A percentile compares a stretch with the other conserved stretches of the same genome.
These are phyloP conservation scores for Drosophila koepferae DNA, from an alignment of 2,888 invertebrate genomes.

Conservation along the genomic window DNA sequence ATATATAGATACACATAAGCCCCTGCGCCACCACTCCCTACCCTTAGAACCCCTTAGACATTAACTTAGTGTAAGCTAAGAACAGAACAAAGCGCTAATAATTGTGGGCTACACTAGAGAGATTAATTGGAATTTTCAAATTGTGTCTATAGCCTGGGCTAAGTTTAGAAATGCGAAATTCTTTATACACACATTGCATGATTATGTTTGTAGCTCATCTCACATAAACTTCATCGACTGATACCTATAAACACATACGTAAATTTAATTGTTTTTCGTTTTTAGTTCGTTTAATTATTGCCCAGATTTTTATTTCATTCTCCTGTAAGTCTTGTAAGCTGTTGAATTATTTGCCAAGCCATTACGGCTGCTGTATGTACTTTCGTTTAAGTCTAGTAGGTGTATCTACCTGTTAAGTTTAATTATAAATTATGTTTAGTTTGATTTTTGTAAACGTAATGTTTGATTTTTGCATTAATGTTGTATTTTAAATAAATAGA, in stretches of 20 bases:
- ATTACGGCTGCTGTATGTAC: constrained; percentile 36
- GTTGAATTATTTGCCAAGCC: constrained; percentile 63
- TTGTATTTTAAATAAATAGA: constrained; percentile 69
- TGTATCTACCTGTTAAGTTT: constrained; percentile 40
- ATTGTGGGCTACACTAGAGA: constrained; percentile 35
- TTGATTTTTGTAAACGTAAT: constrained; percentile 41
- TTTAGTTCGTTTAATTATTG: constrained; percentile 33
- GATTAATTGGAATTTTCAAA: constrained; percentile 19
- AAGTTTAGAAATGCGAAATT: constrained; percentile 35
- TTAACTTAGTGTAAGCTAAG: constrained; percentile 51
- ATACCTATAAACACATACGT: constrained; percentile 57
- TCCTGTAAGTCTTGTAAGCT: constrained; percentile 41
- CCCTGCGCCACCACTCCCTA: constrained; percentile 4
- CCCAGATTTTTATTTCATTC: constrained; percentile 30
- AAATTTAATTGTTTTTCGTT: constrained; percentile 60
- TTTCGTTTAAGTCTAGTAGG: constrained; percentile 44
- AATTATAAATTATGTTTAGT: constrained; percentile 34
- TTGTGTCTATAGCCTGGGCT: constrained; percentile 30
- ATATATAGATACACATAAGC: constrained; percentile 19
- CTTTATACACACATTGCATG: constrained; percentile 33
- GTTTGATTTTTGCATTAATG: constrained; percentile 51
- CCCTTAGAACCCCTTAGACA: constrained; percentile 29
- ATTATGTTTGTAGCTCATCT: constrained; percentile 57
- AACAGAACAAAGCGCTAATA: constrained; percentile 59
- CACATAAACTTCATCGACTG: constrained; percentile 77